Percentiles rank a stretch among this genome's conserved stretches.
phyloP scores from a whole-genome alignment of 1,140 invertebrate genomes.

The Brachystomella parvula region DNA sequence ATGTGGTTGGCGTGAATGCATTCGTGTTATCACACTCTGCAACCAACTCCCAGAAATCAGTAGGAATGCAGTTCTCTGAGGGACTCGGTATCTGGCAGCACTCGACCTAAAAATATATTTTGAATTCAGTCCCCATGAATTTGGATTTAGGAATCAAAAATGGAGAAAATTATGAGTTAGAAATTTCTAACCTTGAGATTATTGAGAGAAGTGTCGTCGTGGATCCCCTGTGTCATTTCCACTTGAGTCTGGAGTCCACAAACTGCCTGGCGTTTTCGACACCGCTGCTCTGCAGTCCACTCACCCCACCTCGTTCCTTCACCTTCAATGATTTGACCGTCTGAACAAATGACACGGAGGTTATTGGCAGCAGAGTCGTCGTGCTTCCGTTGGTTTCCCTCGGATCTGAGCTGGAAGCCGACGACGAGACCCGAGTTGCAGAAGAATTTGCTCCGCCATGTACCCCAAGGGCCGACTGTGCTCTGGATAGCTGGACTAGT shows the following conservation, averaged over 20 bases:
- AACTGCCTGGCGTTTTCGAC: conserved; percentile 11
- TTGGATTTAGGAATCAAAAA: not conserved
- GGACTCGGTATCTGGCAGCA: conserved; percentile 21
- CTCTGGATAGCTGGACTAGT: too few relatives aligned
- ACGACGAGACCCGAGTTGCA: conserved; percentile 1
- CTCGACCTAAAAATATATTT: conserved; percentile 7
- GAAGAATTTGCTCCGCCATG: conserved; percentile 5
- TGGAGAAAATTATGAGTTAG: not conserved
- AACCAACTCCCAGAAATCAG: conserved; percentile 24
- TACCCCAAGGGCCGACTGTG: not conserved
- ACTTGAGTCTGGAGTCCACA: conserved; percentile 18
- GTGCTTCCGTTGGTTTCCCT: not conserved
- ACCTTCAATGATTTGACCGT: conserved; percentile 5
- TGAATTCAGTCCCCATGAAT: not conserved
- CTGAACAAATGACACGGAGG: conserved; percentile 10
- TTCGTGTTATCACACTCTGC: conserved; percentile 26
- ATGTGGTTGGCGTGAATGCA: conserved; percentile 16
- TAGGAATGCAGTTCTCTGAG: conserved; percentile 11
- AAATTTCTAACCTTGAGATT: not conserved
- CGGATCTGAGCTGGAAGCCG: conserved; percentile 19
- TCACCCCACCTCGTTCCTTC: conserved; percentile 4
- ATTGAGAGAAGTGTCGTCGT: not conserved
- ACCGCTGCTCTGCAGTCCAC: conserved; percentile 15
- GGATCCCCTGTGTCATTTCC: not conserved
- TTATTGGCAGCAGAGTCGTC: conserved; percentile 22